Evolutionary conservation across 1,140 invertebrate species (phyloP).

Genomic region (Habropoda laboriosa): DNA sequence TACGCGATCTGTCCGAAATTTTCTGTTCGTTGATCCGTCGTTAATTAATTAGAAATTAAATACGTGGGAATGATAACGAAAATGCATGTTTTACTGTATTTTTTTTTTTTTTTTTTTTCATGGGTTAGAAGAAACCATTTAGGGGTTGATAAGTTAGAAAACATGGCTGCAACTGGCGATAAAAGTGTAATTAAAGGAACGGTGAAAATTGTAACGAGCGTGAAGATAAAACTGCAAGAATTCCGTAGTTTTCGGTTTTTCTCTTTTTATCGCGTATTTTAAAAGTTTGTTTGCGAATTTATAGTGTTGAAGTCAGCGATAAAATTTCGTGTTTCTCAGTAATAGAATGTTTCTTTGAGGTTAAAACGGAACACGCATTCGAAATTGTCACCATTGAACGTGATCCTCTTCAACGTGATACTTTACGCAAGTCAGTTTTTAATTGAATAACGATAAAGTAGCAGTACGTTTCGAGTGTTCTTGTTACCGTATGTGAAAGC

Average conservation of each 20-base stretch:
- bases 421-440: not conserved
- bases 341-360: not conserved
- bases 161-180: too few relatives aligned
- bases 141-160: too few relatives aligned
- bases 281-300: too few relatives aligned
- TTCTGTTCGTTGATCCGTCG: not conserved
- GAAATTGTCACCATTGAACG: not conserved
- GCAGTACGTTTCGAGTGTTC: not conserved
- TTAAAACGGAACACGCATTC: not conserved
- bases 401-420: too few relatives aligned
- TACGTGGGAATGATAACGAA: not conserved
- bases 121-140: not conserved
- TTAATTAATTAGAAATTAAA: slow-evolving; percentile 28
- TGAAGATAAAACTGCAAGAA: too few relatives aligned
- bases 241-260: too few relatives aligned
- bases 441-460: slow-evolving; percentile 1
- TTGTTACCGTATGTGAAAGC: not conserved
- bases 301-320: not conserved
- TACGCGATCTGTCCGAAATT: slow-evolving; percentile 9
- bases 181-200: not conserved
- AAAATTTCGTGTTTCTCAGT: not conserved
- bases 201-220: too few relatives aligned
- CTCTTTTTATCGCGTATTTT: too few relatives aligned
- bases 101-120: too few relatives aligned
- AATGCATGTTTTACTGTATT: not conserved